Evolutionary conservation across 2,888 invertebrate genomes (phyloP), one percentile per base, ranked within the genome.

Genomic region (Pollenia angustigena): DNA sequence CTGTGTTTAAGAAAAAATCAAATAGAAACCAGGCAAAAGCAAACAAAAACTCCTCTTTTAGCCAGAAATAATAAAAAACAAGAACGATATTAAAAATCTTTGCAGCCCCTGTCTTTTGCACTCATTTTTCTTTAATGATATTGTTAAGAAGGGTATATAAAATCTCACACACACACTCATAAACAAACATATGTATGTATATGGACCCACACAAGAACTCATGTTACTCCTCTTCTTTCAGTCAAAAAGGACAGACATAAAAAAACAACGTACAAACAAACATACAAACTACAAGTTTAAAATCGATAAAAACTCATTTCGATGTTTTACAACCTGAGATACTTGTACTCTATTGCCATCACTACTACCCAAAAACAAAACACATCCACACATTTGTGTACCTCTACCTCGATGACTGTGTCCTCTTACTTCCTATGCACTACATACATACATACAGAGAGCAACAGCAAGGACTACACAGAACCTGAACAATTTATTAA

Each of bases 281-380:
- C 71, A 79, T 60, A 62, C 68, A 71, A 23, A 52, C 84, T 44
- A 68, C 54, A 42, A 86, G 75, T 81, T 76, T 81, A 85, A 89
- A 88, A 88, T 88, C 87, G 85, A 88, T 88, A 88, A 81, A 87
- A 88, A 88, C 88, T 88, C 87, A 88, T 86, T 88, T 86, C 79
- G 82, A 75, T 88, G 86, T 87, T 86, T 86, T 87, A 85, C 87
- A 85, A 85, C 87, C 85, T 88, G 81, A 80, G 74, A 81, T 82
- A 79, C 62, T 71, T 71, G 58, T 72, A 52, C 58, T 50, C 69
- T 76, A 40, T 60, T 81, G 10, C 69, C 76, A 82, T 62, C 62
- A 69, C 40, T 69, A 46, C 76, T 54, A 8, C 50, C 14, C n/a
- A 4, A 54, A 8, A 71, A n/a, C 9, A 12, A 64, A 40, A 54